These are phyloP conservation scores for Rousettus leschenaultii DNA, from an alignment of 2,113 vertebrate species.

Conservation along the genomic window DNA sequence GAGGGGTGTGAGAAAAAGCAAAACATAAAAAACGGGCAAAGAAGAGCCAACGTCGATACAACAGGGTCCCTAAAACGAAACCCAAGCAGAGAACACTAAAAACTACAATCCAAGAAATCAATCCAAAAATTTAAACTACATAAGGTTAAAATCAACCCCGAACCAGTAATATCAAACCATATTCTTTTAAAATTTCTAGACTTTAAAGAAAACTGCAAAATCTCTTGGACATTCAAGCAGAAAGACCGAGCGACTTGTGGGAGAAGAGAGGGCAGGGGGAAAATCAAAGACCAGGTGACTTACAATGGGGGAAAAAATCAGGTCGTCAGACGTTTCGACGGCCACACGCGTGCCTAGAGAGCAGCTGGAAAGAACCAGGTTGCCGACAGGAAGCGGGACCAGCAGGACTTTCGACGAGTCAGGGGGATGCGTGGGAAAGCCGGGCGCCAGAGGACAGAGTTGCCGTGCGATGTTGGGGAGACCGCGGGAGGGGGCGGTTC, in stretches of 20 bases:
- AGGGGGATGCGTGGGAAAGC: neutral
- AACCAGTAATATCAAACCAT: neutral
- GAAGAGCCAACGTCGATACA: neutral
- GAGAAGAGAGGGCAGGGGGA: neutral
- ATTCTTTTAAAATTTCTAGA: neutral
- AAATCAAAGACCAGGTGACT: neutral
- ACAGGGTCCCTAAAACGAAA: neutral
- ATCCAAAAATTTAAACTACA: neutral
- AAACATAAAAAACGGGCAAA: neutral
- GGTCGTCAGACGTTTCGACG: neutral
- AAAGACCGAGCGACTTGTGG: neutral
- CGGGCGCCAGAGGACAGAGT: neutral
- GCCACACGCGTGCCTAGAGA: neutral
- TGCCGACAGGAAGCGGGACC: neutral
- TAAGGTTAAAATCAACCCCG: neutral
- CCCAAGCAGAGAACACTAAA: neutral
- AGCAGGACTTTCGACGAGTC: neutral
- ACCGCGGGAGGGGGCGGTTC: neutral
- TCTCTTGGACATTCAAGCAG: neutral
- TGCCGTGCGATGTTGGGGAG: neutral
- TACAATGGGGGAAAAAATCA: neutral
- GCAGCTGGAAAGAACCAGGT: neutral
- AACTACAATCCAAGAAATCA: neutral
- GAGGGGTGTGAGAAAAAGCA: neutral
- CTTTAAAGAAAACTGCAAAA: constrained; percentile 13